These are phyloP conservation scores for Bruchidius siliquastri DNA, from an alignment of 2,888 invertebrate species.

Conservation along the genomic window DNA sequence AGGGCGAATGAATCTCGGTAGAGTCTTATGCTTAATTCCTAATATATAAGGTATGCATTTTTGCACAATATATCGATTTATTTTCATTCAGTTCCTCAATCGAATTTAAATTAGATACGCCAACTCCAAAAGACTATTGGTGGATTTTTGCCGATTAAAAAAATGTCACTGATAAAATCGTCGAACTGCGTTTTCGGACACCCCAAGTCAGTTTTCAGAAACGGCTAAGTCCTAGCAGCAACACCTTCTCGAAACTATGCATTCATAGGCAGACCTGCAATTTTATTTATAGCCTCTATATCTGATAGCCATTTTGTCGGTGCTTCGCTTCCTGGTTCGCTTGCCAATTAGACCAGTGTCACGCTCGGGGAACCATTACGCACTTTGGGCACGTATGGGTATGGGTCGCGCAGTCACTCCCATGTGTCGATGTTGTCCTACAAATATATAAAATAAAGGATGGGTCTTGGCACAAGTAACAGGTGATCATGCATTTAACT, in stretches of 20 bases:
- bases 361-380: conserved; percentile 2
- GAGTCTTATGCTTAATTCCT: no score
- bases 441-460: background rate
- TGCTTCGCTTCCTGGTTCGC: conserved; percentile 32
- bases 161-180: no score
- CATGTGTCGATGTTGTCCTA: background rate
- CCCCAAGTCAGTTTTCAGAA: no score
- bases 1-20: no score
- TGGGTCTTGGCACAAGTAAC: background rate
- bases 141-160: no score
- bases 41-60: no score
- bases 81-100: no score
- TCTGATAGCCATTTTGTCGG: background rate
- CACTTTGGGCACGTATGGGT: background rate
- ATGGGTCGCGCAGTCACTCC: background rate
- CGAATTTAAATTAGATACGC: no score
- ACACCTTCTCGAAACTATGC: background rate
- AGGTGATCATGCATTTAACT: background rate
- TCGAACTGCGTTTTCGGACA: no score
- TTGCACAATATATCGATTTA: no score
- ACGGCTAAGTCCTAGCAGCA: no score
- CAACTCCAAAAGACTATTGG: no score
- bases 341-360: conserved; percentile 34
- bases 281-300: background rate
- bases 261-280: background rate